A percentile compares a stretch with the other conserved stretches of the same genome.
phyloP scores from a whole-genome alignment of 2,797 vertebrate species.

The Enteromius viviparus region DNA sequence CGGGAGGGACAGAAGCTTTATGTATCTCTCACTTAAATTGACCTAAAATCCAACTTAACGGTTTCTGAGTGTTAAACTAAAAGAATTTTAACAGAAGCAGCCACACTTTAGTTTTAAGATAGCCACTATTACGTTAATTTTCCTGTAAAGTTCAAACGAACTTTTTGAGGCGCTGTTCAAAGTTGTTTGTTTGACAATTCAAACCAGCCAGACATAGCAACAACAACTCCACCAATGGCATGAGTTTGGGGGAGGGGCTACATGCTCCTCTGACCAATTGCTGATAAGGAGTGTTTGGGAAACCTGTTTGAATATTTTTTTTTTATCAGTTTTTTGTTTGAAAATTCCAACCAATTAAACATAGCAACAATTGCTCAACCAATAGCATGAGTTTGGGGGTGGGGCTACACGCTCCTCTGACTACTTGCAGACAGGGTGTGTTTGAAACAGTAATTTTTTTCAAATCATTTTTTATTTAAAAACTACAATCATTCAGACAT shows the following conservation, averaged over 20 bases:
- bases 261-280: background rate
- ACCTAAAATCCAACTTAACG: constrained; percentile 13
- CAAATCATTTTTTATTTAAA: background rate
- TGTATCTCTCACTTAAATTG: constrained; percentile 47
- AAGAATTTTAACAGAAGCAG: background rate
- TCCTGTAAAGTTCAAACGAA: background rate
- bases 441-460: background rate
- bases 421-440: background rate
- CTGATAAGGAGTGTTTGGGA: background rate
- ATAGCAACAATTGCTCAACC: background rate
- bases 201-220: background rate
- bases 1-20: constrained; percentile 31
- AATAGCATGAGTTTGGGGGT: no score
- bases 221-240: background rate
- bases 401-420: background rate
- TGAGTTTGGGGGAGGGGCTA: background rate
- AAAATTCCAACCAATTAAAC: background rate
- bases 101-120: background rate
- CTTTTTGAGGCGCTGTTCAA: background rate
- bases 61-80: background rate
- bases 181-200: background rate
- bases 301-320: background rate
- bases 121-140: background rate
- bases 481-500: background rate
- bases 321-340: background rate